phyloP scores from a whole-genome alignment of 2,113 vertebrate species.

The Alouatta palliata region DNA sequence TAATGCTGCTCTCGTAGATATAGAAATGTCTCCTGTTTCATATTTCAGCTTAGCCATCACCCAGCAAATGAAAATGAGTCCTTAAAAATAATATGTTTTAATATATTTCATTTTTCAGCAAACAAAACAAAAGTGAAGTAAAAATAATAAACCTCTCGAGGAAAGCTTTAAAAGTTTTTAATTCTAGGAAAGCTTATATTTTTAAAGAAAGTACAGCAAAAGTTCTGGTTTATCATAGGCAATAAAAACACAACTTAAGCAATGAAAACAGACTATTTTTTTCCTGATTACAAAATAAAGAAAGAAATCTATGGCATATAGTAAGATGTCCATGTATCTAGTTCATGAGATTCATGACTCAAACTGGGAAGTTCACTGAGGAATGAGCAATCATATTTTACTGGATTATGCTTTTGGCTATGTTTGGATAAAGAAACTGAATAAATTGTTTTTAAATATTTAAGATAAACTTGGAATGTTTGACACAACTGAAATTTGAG shows the following conservation, averaged over 20 bases:
- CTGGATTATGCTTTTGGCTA: background rate
- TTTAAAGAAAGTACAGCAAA: constrained; percentile 20
- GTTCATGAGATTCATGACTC: background rate
- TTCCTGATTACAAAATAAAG: background rate
- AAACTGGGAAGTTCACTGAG: background rate
- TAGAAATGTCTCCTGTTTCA: background rate
- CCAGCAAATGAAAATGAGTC: background rate
- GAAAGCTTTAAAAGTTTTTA: background rate
- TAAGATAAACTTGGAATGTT: background rate
- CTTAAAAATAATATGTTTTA: constrained; percentile 11
- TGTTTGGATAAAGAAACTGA: background rate
- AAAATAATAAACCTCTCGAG: background rate
- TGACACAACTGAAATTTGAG: constrained; percentile 24
- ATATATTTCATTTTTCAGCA: background rate
- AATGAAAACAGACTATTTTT: constrained; percentile 9
- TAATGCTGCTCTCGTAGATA: background rate
- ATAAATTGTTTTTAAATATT: constrained; percentile 27
- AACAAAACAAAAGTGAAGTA: background rate
- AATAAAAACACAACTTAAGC: constrained; percentile 13
- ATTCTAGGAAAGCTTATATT: background rate
- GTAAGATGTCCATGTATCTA: background rate
- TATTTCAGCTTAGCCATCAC: background rate
- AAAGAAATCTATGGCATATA: background rate
- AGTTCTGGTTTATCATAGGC: background rate
- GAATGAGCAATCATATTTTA: background rate